These are phyloP conservation scores for Pogoniulus pusillus DNA, from an alignment of 2,797 vertebrate genomes.

Conservation along the genomic window DNA sequence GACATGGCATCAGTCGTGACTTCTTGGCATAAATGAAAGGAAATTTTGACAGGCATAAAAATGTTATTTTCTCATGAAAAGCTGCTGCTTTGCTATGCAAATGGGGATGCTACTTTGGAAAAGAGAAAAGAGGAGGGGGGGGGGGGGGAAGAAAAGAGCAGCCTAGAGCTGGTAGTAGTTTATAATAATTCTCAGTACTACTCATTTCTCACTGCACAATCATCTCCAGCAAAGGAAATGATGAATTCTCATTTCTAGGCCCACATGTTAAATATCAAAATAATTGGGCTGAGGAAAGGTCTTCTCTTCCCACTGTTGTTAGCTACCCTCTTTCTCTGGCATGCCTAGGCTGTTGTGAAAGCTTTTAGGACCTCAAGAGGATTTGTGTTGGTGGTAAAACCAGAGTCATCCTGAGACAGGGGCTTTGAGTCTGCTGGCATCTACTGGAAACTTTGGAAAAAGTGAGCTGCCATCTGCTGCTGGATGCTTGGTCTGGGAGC, in stretches of 20 bases:
- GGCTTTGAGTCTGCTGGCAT: background rate
- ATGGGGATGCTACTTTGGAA: conserved; percentile 2
- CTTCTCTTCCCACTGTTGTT: background rate
- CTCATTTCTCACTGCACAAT: conserved; percentile 55
- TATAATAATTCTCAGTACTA: conserved; percentile 44
- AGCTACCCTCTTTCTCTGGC: background rate
- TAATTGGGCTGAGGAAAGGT: conserved; percentile 42
- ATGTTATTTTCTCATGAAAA: conserved; percentile 63
- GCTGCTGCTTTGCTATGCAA: background rate
- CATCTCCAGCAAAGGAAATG: conserved; percentile 2
- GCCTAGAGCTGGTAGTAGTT: conserved; percentile 9
- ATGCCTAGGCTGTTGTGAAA: background rate
- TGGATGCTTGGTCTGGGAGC: background rate
- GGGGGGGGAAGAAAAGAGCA: conserved; percentile 22
- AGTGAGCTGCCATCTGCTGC: background rate
- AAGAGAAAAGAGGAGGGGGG: background rate
- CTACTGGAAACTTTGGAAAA: background rate
- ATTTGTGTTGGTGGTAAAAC: background rate
- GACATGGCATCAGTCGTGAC: conserved; percentile 52
- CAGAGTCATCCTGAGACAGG: background rate
- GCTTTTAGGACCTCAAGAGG: conserved; percentile 16
- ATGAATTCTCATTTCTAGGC: conserved; percentile 30
- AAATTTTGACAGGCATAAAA: conserved; percentile 70
- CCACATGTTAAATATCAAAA: conserved; percentile 49
- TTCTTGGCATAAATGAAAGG: conserved; percentile 63